Evolutionary conservation across 1,140 invertebrate genomes (phyloP).

Genomic region (Bombus huntii): DNA sequence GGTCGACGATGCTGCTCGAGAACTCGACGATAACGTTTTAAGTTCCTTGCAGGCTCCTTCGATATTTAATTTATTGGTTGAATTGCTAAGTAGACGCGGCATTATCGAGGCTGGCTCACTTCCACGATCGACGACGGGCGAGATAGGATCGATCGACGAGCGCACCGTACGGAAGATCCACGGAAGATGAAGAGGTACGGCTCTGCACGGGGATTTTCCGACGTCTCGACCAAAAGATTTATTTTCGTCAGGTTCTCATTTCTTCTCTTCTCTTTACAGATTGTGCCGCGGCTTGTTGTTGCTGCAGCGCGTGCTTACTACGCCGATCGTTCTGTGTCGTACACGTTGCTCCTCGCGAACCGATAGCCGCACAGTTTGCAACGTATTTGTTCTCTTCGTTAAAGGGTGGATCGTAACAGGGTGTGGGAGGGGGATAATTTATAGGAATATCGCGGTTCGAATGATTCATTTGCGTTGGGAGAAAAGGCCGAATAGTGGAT

Average conservation of each 20-base stretch:
- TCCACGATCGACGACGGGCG: constrained; percentile 50
- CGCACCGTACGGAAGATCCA: constrained; percentile 34
- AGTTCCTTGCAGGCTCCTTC: constrained; percentile 26
- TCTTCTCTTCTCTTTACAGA: not conserved
- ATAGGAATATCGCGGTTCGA: not conserved
- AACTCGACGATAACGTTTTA: constrained; percentile 17
- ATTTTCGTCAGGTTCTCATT: constrained; percentile 4
- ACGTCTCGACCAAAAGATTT: constrained; percentile 24
- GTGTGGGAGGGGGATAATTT: not conserved
- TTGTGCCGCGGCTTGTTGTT: constrained; percentile 2
- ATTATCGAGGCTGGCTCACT: constrained; percentile 52
- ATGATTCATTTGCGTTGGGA: not conserved
- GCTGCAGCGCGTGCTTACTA: not conserved
- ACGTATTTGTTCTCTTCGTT: constrained; percentile 23
- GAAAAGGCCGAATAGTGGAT: not conserved
- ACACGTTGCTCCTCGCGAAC: not conserved
- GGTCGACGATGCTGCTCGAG: constrained; percentile 2
- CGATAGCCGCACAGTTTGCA: not conserved
- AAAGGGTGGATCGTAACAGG: not conserved
- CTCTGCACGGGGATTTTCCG: constrained; percentile 40
- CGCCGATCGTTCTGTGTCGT: not conserved
- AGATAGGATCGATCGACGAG: constrained; percentile 37
- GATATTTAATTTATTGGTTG: constrained; percentile 72
- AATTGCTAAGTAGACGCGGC: constrained; percentile 61
- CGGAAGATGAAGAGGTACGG: constrained; percentile 40